Base-by-base conservation (phyloP, 1,140 invertebrate species). In the Drosophila cardini region DNA sequence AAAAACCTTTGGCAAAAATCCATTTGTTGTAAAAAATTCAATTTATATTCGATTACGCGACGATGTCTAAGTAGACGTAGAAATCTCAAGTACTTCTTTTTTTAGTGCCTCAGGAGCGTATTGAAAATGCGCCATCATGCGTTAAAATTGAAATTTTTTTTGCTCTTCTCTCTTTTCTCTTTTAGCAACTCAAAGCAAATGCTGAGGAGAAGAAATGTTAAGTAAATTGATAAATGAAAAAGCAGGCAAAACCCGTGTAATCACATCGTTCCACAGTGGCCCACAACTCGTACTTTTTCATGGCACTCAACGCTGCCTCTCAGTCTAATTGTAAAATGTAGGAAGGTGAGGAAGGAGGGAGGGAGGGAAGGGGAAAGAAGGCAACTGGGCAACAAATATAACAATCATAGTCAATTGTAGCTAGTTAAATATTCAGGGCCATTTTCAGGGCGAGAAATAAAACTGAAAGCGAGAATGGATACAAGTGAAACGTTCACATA, bases 21-120 rank as follows among this genome's bases (percentile, higher is more conserved):
- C 82, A 85, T 86, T 86, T 87, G 68, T 86, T 87, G 83, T 76
- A 70, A 72, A 76, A 86, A 86, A 86, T 87, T 86, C 82, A 87
- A 86, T 86, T 86, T 86, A 86, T 87, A 87, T 87, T 87, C 83
- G 83, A 87, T 86, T 86, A 86, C 76, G 72, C 79, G 83, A 78
- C 74, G 81, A 78, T 81, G 81, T 85, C 81, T 85, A 85, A 85
- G 81, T 85, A 85, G 72, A 62, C 57, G 58, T 72, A 34, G 60
- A 68, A 74, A 58, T 78, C 80, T 83, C 61, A 82, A 85, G 74
- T 58, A 72, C 82, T 64, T 75, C 5, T 26, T 26, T 26, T 26
- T 3, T 63, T 52, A n/a, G n/a, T 71, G 75, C 43, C 52, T 65
- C 45, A n/a, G 65, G 40, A 80, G 72, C 78, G 78, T 61, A 83